A percentile compares a stretch with the other conserved stretches of the same genome.
Conservation (phyloP, 2,113 vertebrate species). For the Hyperopisus bebe region DNA sequence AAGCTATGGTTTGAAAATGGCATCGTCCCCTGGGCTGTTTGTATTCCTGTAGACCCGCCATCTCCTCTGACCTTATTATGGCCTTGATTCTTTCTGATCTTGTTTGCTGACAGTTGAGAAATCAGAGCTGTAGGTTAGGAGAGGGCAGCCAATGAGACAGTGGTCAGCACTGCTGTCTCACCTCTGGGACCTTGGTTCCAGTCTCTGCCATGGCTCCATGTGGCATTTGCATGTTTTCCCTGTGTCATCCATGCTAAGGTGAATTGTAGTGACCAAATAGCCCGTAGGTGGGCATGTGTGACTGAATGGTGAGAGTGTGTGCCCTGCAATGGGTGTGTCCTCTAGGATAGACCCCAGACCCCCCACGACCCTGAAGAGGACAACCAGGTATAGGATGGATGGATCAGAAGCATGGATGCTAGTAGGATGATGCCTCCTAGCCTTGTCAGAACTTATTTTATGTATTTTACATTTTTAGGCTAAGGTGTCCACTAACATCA, state of each 20-base stretch:
- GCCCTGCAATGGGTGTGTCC: too few species aligned
- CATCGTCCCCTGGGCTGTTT: slow-evolving; percentile 31
- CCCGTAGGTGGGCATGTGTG: not conserved
- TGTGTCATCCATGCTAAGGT: not conserved
- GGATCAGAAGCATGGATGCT: not conserved
- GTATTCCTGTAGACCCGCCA: not conserved
- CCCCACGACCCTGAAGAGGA: not conserved
- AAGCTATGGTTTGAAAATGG: slow-evolving; percentile 54
- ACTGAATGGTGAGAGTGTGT: too few species aligned
- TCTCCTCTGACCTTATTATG: not conserved
- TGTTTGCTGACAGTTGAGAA: not conserved
- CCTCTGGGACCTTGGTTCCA: not conserved
- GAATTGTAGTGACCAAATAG: not conserved
- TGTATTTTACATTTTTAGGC: not conserved
- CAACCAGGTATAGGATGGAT: not conserved
- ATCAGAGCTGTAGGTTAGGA: not conserved
- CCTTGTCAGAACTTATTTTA: not conserved
- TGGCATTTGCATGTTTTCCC: not conserved
- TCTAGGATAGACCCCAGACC: not conserved
- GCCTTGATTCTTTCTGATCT: not conserved
- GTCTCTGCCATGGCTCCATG: not conserved
- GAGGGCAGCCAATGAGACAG: not conserved
- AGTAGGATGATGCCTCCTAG: not conserved
- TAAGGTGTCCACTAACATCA: not conserved
- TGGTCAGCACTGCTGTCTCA: not conserved